Percentiles rank a stretch among this genome's conserved stretches.
Evolutionary conservation across 2,797 vertebrate genomes (phyloP).

Genomic region (Siniperca undulata): DNA sequence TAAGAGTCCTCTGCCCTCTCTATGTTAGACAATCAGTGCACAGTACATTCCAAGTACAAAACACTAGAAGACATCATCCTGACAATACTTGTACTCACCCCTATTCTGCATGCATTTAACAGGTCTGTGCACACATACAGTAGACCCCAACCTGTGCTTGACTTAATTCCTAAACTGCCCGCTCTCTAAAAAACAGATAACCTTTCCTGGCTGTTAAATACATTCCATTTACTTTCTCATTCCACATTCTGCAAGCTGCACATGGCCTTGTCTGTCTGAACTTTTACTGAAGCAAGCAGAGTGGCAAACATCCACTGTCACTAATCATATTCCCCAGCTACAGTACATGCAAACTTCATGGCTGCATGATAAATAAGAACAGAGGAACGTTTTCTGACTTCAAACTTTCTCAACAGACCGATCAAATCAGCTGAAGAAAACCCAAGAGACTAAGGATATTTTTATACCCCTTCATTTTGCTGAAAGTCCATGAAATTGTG

Average conservation of each 20-base stretch:
- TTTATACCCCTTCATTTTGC: background rate
- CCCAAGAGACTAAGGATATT: background rate
- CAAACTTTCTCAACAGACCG: constrained; percentile 5
- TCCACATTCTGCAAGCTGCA: background rate
- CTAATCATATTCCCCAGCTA: background rate
- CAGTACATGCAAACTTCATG: constrained; percentile 2
- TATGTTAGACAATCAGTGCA: background rate
- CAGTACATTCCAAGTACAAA: background rate
- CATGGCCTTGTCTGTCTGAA: background rate
- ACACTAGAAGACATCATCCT: background rate
- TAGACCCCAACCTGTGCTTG: background rate
- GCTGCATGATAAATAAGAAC: background rate
- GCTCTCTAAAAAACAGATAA: too few species aligned
- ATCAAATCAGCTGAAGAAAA: constrained; percentile 19
- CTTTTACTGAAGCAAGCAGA: background rate
- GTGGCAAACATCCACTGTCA: background rate
- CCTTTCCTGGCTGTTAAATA: background rate
- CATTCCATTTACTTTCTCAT: background rate
- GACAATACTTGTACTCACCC: background rate
- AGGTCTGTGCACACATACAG: background rate
- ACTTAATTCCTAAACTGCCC: background rate
- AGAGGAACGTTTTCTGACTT: background rate
- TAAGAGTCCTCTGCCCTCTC: background rate
- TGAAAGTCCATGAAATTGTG: constrained; percentile 11
- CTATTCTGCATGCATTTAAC: background rate